phyloP scores from a whole-genome alignment of 2,888 invertebrate species.

The Elegia similella region DNA sequence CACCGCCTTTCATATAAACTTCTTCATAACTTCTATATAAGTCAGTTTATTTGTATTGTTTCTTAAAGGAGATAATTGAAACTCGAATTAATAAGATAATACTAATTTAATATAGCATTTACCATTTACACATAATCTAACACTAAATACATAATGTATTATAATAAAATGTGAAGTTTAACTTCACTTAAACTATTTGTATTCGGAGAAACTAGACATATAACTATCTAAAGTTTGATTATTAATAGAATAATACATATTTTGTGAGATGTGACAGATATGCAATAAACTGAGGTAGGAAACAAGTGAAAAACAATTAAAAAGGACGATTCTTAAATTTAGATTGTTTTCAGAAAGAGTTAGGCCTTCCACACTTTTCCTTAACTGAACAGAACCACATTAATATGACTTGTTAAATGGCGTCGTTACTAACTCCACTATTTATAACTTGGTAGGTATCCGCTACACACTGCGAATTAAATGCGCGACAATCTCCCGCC shows the following conservation, averaged over 20 bases:
- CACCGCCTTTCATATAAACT: too few species aligned
- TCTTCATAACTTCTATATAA: too few species aligned
- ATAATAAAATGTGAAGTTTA: slow-evolving; percentile 62
- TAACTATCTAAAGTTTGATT: slow-evolving; percentile 37
- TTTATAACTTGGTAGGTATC: slow-evolving; percentile 55
- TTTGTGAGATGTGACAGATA: slow-evolving; percentile 41
- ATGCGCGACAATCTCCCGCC: slow-evolving; percentile 66
- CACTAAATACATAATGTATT: slow-evolving; percentile 37
- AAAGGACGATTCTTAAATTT: slow-evolving; percentile 13
- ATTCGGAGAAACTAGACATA: slow-evolving; percentile 40
- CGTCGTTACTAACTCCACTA: slow-evolving; percentile 43
- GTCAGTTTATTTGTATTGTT: too few species aligned
- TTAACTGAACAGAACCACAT: slow-evolving; percentile 31
- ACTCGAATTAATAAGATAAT: slow-evolving; percentile 52
- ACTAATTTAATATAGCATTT: slow-evolving; percentile 75
- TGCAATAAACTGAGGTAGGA: slow-evolving; percentile 56
- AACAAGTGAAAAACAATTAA: slow-evolving; percentile 22
- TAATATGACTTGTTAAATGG: slow-evolving; percentile 30
- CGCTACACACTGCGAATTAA: slow-evolving; percentile 71
- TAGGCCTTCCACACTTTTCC: slow-evolving; percentile 49
- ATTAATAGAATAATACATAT: slow-evolving; percentile 31
- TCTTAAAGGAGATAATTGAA: slow-evolving; percentile 33
- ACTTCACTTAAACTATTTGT: slow-evolving; percentile 57
- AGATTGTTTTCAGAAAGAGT: slow-evolving; percentile 19
- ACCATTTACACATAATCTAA: slow-evolving; percentile 66